Conservation (phyloP, 2,113 vertebrate species). For the Xiphias gladius region DNA sequence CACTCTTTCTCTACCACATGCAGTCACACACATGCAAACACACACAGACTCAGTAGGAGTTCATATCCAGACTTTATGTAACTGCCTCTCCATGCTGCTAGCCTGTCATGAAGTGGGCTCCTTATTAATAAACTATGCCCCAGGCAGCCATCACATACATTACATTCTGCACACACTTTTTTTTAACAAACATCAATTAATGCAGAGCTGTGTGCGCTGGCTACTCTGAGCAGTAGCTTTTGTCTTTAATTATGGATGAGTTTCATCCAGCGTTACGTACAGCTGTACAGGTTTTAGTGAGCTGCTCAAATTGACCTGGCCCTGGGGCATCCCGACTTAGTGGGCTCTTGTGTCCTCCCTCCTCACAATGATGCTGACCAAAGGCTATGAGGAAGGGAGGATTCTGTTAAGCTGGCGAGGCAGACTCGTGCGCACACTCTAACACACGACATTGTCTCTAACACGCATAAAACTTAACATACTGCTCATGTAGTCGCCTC, state of each 20-base stretch:
- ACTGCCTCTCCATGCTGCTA: conserved; percentile 67
- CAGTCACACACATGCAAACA: conserved; percentile 21
- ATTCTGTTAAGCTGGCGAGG: conserved; percentile 46
- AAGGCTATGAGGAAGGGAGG: conserved; percentile 39
- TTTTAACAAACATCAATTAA: conserved; percentile 83
- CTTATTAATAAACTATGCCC: conserved; percentile 84
- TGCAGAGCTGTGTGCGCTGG: conserved; percentile 64
- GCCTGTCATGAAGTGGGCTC: conserved; percentile 74
- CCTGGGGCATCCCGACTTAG: conserved; percentile 70
- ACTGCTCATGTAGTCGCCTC: conserved; percentile 34
- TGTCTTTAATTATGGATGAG: conserved; percentile 82
- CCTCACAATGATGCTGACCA: conserved; percentile 57
- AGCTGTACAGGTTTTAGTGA: conserved; percentile 66
- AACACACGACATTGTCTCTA: conserved; percentile 26
- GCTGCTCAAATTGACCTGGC: conserved; percentile 76
- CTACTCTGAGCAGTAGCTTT: conserved; percentile 72
- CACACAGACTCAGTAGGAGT: conserved; percentile 51
- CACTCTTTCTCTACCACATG: conserved; percentile 44
- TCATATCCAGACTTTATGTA: conserved; percentile 72
- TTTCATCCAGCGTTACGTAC: conserved; percentile 56
- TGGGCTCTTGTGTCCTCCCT: conserved; percentile 48
- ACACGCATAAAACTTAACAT: conserved; percentile 26
- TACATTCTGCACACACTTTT: conserved; percentile 67
- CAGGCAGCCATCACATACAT: conserved; percentile 81
- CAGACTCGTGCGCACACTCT: conserved; percentile 8